Evolutionary conservation across 1,140 invertebrate species (phyloP), one percentile per base, ranked within the genome.

Genomic region (Ceratoteleas bidentatus): DNA sequence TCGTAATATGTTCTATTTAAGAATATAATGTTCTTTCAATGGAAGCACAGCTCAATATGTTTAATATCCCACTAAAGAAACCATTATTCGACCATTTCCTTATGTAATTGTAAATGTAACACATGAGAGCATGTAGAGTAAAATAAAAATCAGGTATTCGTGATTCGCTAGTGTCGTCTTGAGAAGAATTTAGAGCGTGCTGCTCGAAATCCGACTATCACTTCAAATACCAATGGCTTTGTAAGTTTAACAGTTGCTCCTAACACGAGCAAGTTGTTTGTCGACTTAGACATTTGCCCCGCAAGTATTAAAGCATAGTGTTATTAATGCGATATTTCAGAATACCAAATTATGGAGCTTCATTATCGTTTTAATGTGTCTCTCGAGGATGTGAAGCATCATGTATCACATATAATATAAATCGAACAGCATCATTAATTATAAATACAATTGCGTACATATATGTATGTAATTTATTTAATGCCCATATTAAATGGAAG

Each of bases 1-100:
- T n/a, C n/a, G n/a, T n/a, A n/a, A n/a, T n/a, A n/a, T n/a, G n/a
- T n/a, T n/a, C n/a, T n/a, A n/a, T n/a, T n/a, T n/a, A n/a, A n/a
- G n/a, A n/a, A n/a, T n/a, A n/a, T n/a, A n/a, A n/a, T n/a, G n/a
- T n/a, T n/a, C n/a, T n/a, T n/a, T n/a, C n/a, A n/a, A n/a, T n/a
- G n/a, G n/a, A 50, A 32, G 56, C 66, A 82, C 79, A 84, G 85
- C 84, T 83, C 60, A 84, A 84, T 85, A 86, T 56, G 62, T 72
- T 86, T 85, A 84, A 85, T 70, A 58, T 80, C 70, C 45, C 40
- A 69, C 66, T 76, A 50, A 74, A 50, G 49, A 69, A 69, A 54
- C 77, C 58, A 80, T 80, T 80, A 80, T 50, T 43, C 50, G 24
- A 69, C 56, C 68, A 53, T 32, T 54, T 52, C 60, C 53, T 61